Evolutionary conservation across 2,797 vertebrate genomes (phyloP), one percentile per base, ranked within the genome.

Genomic region (Spinibarbus caldwelli): DNA sequence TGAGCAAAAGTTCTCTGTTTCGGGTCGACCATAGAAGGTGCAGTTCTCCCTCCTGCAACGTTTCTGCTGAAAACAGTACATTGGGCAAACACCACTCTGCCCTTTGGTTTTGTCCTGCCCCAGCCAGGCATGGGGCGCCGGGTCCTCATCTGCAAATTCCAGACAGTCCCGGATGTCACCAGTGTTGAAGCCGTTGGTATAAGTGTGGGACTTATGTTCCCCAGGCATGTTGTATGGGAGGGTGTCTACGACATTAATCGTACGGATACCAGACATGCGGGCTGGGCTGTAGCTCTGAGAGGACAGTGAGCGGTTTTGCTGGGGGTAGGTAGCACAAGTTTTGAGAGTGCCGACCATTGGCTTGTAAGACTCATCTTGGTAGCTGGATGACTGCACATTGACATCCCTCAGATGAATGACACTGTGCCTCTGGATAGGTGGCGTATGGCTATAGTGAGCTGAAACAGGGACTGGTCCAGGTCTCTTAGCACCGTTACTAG

Each of bases 1-100:
- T 78, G 98, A 99, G 92, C 98, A 99, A 93, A 95, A 98, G 95
- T 97, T 97, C 89, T 99, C 98, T 49, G 98, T 99, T 95, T 99
- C 98, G 0, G 97, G 96, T 86, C 98, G 95, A 31, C 98, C 98
- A 38, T 99, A 99, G 93, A 99, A 99, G 89, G 98, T 97, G 90
- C 98, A 99, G 95, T 98, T 97, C 90, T 99, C 98, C 90, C 96
- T 97, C 94, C 95, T 97, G 93, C 98, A 99, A 91, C 97, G 97
- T 91, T 96, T 97, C 94, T 99, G 98, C 94, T 97, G 97, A 92
- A 96, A 95, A 92, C 95, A 96, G 93, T 97, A 98, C 72, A 96
- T 93, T 2, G 96, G 95, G 91, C 96, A 96, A 88, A 95, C 96
- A 86, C 95, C 93, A 89, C 94, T 94, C 90, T 96, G 96, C 92